Conservation (phyloP, 2,888 invertebrate species). For the Harmothoe impar region DNA sequence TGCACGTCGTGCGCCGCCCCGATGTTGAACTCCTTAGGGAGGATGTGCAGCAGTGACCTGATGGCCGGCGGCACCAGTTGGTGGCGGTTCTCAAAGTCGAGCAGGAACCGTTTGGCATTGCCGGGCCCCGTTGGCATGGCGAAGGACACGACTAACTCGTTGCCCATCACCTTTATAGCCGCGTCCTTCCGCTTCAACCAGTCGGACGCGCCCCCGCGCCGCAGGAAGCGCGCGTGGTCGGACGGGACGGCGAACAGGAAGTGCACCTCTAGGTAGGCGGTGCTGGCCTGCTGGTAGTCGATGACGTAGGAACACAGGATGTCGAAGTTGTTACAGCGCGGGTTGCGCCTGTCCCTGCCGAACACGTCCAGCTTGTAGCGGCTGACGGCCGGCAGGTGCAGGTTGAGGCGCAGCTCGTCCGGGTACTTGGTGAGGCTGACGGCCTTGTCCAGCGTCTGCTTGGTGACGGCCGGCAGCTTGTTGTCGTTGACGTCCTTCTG, state of each 20-base stretch:
- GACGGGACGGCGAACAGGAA: constrained; percentile 14
- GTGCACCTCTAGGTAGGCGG: not conserved
- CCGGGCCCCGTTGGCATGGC: constrained; percentile 20
- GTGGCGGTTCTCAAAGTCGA: not conserved
- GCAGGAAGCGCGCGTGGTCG: constrained; percentile 45
- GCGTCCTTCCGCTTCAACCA: constrained; percentile 49
- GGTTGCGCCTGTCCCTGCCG: not conserved
- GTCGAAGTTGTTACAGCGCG: constrained; percentile 31
- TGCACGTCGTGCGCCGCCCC: not conserved
- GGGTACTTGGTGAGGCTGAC: constrained; percentile 25
- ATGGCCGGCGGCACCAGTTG: constrained; percentile 12
- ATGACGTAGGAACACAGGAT: constrained; percentile 57
- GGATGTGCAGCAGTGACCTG: not conserved
- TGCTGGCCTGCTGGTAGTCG: constrained; percentile 17
- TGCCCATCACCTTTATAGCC: constrained; percentile 4
- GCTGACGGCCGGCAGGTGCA: constrained; percentile 4
- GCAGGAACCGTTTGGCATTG: not conserved
- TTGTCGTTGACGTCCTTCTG: constrained; percentile 5
- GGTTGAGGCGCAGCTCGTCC: constrained; percentile 2
- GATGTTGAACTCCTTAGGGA: constrained; percentile 14
- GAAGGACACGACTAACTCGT: constrained; percentile 18
- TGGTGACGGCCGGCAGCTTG: not conserved
- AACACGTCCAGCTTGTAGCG: constrained; percentile 49
- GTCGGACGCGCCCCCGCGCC: constrained; percentile 35
- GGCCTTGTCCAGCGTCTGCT: not conserved